These are phyloP conservation scores for Takifugu bimaculatus DNA, from an alignment of 2,113 vertebrate genomes.

Conservation along the genomic window DNA sequence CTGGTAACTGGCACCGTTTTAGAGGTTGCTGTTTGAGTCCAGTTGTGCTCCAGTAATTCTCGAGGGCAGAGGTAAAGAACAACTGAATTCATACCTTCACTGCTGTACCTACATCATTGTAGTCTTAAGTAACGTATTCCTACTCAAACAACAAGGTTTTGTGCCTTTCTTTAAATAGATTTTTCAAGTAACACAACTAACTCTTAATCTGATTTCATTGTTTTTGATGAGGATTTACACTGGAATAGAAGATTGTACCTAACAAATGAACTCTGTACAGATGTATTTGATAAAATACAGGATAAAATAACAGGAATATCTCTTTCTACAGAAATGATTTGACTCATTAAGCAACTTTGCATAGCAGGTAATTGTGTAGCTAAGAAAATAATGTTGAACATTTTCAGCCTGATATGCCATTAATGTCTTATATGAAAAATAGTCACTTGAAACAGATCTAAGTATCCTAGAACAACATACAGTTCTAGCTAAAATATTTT, in stretches of 20 bases:
- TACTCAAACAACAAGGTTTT: background rate
- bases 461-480: conserved; percentile 31
- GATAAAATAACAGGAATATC: background rate
- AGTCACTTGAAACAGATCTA: conserved; percentile 21
- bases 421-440: conserved; percentile 52
- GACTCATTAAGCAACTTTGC: conserved; percentile 63
- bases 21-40: conserved; percentile 37
- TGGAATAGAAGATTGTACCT: conserved; percentile 9
- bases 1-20: conserved; percentile 51
- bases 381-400: conserved; percentile 57
- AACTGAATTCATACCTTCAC: conserved; percentile 28
- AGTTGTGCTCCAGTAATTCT: conserved; percentile 37
- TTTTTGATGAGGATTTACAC: conserved; percentile 24
- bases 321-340: conserved; percentile 49
- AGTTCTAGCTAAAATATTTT: conserved; percentile 5
- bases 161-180: conserved; percentile 11
- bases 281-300: conserved; percentile 28
- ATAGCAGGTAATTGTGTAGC: conserved; percentile 66
- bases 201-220: conserved; percentile 22
- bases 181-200: conserved; percentile 21
- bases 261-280: conserved; percentile 23
- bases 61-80: conserved; percentile 37
- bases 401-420: conserved; percentile 42
- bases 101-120: conserved; percentile 3
- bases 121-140: background rate